These are phyloP conservation scores for Cebus imitator DNA, from an alignment of 2,113 vertebrate genomes.

Conservation along the genomic window DNA sequence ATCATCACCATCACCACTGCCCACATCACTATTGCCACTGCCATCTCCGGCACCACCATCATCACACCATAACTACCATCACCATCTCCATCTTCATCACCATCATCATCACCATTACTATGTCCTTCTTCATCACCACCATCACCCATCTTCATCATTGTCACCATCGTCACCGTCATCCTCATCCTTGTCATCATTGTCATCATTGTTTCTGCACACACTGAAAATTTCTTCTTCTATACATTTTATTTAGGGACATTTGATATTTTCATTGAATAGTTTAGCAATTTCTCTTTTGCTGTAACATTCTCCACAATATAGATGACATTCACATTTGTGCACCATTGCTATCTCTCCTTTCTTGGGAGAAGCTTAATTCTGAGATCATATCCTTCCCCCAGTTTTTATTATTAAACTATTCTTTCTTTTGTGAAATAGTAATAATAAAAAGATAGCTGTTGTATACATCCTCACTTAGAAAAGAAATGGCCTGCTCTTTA, in stretches of 20 bases:
- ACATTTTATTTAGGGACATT: neutral
- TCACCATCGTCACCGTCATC: accelerated
- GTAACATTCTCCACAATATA: neutral
- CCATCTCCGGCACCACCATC: neutral
- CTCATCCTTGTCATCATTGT: neutral
- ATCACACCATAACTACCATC: neutral
- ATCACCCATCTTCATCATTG: neutral
- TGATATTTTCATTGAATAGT: neutral
- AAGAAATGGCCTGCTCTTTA: neutral
- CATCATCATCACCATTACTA: neutral
- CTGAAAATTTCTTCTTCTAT: neutral
- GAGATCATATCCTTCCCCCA: neutral
- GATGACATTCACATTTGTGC: neutral
- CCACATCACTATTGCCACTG: too few species aligned
- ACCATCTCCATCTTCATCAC: accelerated
- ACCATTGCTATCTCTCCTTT: neutral
- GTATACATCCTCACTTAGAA: neutral
- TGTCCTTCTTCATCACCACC: neutral
- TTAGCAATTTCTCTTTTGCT: neutral
- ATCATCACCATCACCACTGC: neutral
- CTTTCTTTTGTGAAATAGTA: neutral
- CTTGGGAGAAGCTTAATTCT: neutral
- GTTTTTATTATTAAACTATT: neutral
- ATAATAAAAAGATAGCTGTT: neutral
- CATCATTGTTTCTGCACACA: neutral